These are phyloP conservation scores for Dyspetes luteomarginatus DNA, from an alignment of 2,888 invertebrate genomes.

Conservation along the genomic window DNA sequence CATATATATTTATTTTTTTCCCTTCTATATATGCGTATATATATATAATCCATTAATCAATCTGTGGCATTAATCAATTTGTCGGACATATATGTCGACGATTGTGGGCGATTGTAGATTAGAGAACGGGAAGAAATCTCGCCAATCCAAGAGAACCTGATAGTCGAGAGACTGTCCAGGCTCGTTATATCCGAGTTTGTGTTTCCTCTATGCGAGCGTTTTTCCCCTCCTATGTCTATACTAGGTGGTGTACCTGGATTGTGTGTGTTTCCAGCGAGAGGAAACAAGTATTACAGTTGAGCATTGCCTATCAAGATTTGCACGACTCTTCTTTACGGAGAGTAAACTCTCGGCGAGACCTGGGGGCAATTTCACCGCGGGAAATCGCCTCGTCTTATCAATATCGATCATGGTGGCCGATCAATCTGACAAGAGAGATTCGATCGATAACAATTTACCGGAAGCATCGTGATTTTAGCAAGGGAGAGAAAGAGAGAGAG, in stretches of 20 bases:
- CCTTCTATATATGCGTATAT: too few relatives aligned
- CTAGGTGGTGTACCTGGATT: constrained; percentile 40
- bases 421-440: constrained; percentile 66
- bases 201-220: neutral
- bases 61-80: constrained; percentile 59
- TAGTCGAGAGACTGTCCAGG: constrained; percentile 64
- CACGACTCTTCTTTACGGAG: constrained; percentile 34
- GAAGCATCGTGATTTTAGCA: constrained; percentile 57
- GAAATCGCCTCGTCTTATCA: constrained; percentile 69
- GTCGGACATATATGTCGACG: constrained; percentile 56
- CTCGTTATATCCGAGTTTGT: constrained; percentile 38
- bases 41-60: constrained; percentile 40
- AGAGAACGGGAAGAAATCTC: constrained; percentile 64
- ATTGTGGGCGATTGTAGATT: constrained; percentile 59
- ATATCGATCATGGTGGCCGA: constrained; percentile 67
- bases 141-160: constrained; percentile 46
- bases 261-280: constrained; percentile 42
- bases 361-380: constrained; percentile 72
- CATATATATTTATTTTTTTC: neutral
- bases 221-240: neutral
- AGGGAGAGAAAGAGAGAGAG: constrained; percentile 34
- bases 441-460: constrained; percentile 65
- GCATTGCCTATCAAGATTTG: constrained; percentile 32
- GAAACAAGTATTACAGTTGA: constrained; percentile 56
- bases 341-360: constrained; percentile 19